Evolutionary conservation across 2,888 invertebrate species (phyloP), one percentile per base, ranked within the genome.

Genomic region (Camptogramma bilineatum): DNA sequence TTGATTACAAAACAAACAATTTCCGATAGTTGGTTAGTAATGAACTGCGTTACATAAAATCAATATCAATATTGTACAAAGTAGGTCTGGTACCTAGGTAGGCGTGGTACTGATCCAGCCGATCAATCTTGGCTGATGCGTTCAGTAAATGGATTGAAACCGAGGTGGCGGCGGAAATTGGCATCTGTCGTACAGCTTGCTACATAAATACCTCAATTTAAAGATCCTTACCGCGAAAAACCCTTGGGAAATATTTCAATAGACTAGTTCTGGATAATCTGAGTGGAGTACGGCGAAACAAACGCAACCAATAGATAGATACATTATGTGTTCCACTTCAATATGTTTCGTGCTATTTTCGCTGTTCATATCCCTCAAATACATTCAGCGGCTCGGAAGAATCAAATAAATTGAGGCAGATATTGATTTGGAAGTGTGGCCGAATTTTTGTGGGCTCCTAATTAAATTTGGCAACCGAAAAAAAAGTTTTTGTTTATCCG

Each of bases 81-180:
- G n/a, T n/a, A n/a, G n/a, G n/a, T n/a, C n/a, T n/a, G 9, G 8
- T 31, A 39, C 13, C 13, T 39, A 28, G 28, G 60, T 62, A 59
- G 71, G 69, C 69, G 53, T 69, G 71, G 73, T 69, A 56, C 68
- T 74, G 73, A 75, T 71, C 71, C 70, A 72, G 55, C 66, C 73
- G 77, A 84, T 84, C 79, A 82, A 82, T 83, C 83, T 81, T 79
- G 63, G 68, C 73, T 72, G 71, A 78, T 78, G 76, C 74, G 73
- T 73, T 73, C 73, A 71, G 72, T 79, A 81, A 80, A 84, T 82
- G 77, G 76, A 80, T 83, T 79, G 76, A 74, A 76, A 72, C 65
- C 68, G 68, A 71, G 73, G 67, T 72, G 69, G 67, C 67, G 59
- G 69, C 73, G 73, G 73, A 77, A 74, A 77, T 78, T 75, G 75